phyloP scores from a whole-genome alignment of 1,140 invertebrate species.

The Idris sp. region DNA sequence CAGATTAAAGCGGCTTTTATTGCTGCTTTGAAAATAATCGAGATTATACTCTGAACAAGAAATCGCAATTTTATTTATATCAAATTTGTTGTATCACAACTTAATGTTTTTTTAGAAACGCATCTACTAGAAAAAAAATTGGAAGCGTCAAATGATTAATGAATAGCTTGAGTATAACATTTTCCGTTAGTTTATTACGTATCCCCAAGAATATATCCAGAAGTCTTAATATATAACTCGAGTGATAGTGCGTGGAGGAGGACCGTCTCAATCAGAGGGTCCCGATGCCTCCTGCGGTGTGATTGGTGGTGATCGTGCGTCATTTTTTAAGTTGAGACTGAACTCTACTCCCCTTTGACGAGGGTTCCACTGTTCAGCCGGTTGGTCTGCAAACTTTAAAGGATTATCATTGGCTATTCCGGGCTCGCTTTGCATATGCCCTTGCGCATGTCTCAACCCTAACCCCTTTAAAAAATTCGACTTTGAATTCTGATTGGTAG shows the following conservation, averaged over 20 bases:
- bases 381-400: slow-evolving; percentile 68
- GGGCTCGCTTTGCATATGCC: slow-evolving; percentile 66
- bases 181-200: slow-evolving; percentile 50
- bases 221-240: slow-evolving; percentile 50
- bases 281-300: slow-evolving; percentile 67
- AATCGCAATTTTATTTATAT: background rate
- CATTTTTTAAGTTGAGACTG: slow-evolving; percentile 76
- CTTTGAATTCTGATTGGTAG: slow-evolving; percentile 39
- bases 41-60: too few relatives aligned
- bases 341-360: slow-evolving; percentile 68
- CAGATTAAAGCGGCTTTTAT: slow-evolving; percentile 10
- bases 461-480: too few relatives aligned
- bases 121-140: too few relatives aligned
- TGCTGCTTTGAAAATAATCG: too few relatives aligned
- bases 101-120: slow-evolving; percentile 14
- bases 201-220: slow-evolving; percentile 39
- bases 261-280: slow-evolving; percentile 71
- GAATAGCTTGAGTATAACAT: slow-evolving; percentile 22
- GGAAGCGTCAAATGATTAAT: slow-evolving; percentile 36
- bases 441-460: slow-evolving; percentile 66
- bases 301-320: slow-evolving; percentile 74
- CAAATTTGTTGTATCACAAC: background rate
- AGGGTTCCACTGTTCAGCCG: slow-evolving; percentile 61
- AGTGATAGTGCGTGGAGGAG: slow-evolving; percentile 46
- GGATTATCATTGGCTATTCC: slow-evolving; percentile 66